A percentile compares a stretch with the other conserved stretches of the same genome.
Conservation (phyloP, 2,797 vertebrate genomes). For the Acanthopagrus latus region DNA sequence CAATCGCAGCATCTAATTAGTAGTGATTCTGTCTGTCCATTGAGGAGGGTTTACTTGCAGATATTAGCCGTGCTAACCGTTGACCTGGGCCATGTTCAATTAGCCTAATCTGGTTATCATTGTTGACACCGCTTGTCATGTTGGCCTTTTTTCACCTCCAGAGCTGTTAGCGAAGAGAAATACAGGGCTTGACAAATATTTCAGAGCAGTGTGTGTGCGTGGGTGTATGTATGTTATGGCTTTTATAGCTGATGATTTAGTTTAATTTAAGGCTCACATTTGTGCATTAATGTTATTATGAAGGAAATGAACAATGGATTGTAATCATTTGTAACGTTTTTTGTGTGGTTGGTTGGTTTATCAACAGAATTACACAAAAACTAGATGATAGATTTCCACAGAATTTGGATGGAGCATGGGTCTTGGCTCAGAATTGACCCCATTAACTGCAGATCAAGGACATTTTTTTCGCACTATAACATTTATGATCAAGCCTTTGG, state of each 20-base stretch:
- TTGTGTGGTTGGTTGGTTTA: neutral
- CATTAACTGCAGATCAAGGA: too few species aligned
- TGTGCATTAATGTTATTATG: neutral
- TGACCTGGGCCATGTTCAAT: slow-evolving; percentile 59
- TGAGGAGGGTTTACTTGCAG: slow-evolving; percentile 21
- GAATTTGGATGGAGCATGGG: too few species aligned
- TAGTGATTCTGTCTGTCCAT: slow-evolving; percentile 47
- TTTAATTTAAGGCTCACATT: neutral
- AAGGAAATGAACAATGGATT: neutral
- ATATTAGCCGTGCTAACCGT: slow-evolving; percentile 36
- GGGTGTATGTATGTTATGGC: neutral
- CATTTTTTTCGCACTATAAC: too few species aligned
- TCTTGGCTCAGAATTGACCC: too few species aligned
- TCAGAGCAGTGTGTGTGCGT: neutral
- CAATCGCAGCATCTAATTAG: slow-evolving; percentile 41
- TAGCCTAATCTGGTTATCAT: slow-evolving; percentile 28
- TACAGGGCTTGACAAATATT: neutral
- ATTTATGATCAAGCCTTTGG: too few species aligned
- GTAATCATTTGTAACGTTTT: neutral
- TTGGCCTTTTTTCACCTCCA: slow-evolving; percentile 14
- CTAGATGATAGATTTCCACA: too few species aligned
- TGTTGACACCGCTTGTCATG: slow-evolving; percentile 36
- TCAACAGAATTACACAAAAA: too few species aligned
- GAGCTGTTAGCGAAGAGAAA: slow-evolving; percentile 4
- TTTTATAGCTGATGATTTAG: too few species aligned